Percentiles rank a stretch among this genome's conserved stretches.
Conservation (phyloP, 1,140 invertebrate species). For the Ruditapes philippinarum region DNA sequence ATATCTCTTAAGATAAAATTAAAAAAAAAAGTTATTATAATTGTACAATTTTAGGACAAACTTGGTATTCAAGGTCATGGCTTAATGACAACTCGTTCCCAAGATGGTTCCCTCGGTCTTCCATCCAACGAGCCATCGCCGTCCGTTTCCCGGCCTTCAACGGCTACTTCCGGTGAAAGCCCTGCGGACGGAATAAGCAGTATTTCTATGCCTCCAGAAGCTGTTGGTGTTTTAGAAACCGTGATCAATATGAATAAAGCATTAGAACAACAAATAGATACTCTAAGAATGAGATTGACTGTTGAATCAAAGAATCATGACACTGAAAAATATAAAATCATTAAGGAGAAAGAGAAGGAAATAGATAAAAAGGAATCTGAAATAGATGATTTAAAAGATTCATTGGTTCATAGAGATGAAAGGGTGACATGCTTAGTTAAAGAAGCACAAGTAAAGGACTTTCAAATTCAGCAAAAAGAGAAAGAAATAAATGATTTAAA, state of each 20-base stretch:
- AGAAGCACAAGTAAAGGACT: slow-evolving; percentile 73
- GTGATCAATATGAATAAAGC: slow-evolving; percentile 75
- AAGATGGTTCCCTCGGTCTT: slow-evolving; percentile 62
- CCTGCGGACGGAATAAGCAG: slow-evolving; percentile 66
- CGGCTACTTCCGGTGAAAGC: slow-evolving; percentile 30
- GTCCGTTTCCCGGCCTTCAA: slow-evolving; percentile 58
- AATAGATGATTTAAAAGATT: slow-evolving; percentile 77
- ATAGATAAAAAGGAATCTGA: slow-evolving; percentile 75
- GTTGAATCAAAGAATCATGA: slow-evolving; percentile 78
- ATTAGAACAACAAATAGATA: slow-evolving; percentile 78
- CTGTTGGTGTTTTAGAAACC: slow-evolving; percentile 72
- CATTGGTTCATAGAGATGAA: slow-evolving; percentile 74
- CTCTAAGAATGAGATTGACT: slow-evolving; percentile 74
- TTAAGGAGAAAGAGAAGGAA: slow-evolving; percentile 73
- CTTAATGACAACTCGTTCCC: slow-evolving; percentile 54
- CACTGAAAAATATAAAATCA: slow-evolving; percentile 72
- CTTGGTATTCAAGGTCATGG: slow-evolving; percentile 70
- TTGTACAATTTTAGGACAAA: slow-evolving; percentile 49
- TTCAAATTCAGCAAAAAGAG: slow-evolving; percentile 73
- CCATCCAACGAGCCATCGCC: slow-evolving; percentile 44
- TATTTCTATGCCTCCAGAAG: slow-evolving; percentile 68
- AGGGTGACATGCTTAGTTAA: slow-evolving; percentile 72
- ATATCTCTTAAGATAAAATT: too few species aligned
- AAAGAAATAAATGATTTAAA: slow-evolving; percentile 77
- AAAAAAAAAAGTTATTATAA: too few species aligned